Percentiles rank a stretch among this genome's conserved stretches.
Evolutionary conservation across 2,888 invertebrate species (phyloP).

Genomic region (Meteorus cinctellus): DNA sequence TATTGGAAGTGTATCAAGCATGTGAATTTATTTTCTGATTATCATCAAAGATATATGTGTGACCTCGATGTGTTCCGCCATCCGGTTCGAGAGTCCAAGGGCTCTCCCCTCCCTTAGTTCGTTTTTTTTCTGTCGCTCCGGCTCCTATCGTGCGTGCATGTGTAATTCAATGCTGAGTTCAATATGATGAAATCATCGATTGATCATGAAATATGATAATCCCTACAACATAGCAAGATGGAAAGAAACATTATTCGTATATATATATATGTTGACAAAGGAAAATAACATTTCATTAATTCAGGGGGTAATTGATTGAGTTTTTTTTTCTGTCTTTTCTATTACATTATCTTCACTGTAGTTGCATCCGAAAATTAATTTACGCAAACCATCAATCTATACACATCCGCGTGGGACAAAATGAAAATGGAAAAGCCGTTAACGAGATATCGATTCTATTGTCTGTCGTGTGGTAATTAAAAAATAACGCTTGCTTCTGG

Average conservation of each 20-base stretch:
- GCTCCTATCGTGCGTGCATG: not conserved
- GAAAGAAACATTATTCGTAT: no score
- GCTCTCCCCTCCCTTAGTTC: not conserved
- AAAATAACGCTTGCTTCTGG: slow-evolving; percentile 52
- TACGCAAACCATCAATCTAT: slow-evolving; percentile 40
- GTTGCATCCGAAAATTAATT: slow-evolving; percentile 43
- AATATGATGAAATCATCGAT: not conserved
- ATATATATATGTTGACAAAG: no score
- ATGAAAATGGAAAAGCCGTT: slow-evolving; percentile 44
- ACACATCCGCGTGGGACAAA: slow-evolving; percentile 35
- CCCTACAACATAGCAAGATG: not conserved
- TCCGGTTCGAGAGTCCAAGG: slow-evolving; percentile 1
- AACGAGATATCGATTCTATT: slow-evolving; percentile 56
- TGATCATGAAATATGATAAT: not conserved
- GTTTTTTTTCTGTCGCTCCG: no score
- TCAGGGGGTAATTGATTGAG: not conserved
- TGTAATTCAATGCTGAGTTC: not conserved
- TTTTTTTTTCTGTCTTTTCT: slow-evolving; percentile 16
- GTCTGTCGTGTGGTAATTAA: slow-evolving; percentile 49
- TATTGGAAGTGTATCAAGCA: not conserved
- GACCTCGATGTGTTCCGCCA: not conserved
- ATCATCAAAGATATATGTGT: not conserved
- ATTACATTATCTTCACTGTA: slow-evolving; percentile 7
- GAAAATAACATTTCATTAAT: not conserved
- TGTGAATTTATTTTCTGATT: not conserved